Evolutionary conservation across 92 coral and sea anemone genomes (phyloP).

Genomic region (Umimayanthus kanabou): DNA sequence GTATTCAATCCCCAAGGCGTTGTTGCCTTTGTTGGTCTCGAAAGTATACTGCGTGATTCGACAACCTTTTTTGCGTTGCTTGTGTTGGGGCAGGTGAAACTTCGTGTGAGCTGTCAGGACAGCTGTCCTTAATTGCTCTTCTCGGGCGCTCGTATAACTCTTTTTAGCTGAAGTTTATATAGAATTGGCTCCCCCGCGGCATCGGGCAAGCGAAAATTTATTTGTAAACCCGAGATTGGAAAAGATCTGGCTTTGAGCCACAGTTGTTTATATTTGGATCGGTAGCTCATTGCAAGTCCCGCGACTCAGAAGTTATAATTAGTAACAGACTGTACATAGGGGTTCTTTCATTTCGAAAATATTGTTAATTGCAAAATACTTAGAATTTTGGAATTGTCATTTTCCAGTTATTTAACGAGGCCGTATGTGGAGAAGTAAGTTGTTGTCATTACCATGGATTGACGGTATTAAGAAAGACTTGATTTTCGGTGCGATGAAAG

Average conservation of each 20-base stretch:
- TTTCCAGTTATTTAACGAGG: conserved; percentile 15
- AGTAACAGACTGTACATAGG: not conserved
- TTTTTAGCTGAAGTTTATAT: conserved; percentile 11
- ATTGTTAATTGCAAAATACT: not conserved
- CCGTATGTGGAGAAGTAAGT: not conserved
- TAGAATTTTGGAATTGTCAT: conserved; percentile 1
- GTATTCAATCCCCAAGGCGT: conserved; percentile 4
- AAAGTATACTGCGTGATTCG: not conserved
- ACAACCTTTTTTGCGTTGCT: not conserved
- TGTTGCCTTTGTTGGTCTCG: not conserved
- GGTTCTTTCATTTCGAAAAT: not conserved
- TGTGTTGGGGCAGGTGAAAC: conserved; percentile 27
- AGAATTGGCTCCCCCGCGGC: conserved; percentile 27
- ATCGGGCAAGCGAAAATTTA: conserved; percentile 3
- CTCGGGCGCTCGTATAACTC: not conserved
- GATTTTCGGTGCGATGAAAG: not conserved
- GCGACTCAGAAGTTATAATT: conserved; percentile 19
- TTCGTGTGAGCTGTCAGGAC: not conserved
- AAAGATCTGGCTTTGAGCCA: not conserved
- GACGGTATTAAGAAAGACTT: not conserved
- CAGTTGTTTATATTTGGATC: not conserved
- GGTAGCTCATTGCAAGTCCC: not conserved
- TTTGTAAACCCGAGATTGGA: not conserved
- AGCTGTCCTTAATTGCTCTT: conserved; percentile 19
- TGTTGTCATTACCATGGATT: not conserved